Evolutionary conservation across 2,797 vertebrate genomes (phyloP), one percentile per base, ranked within the genome.

Genomic region (Anisognathus igniventris): DNA sequence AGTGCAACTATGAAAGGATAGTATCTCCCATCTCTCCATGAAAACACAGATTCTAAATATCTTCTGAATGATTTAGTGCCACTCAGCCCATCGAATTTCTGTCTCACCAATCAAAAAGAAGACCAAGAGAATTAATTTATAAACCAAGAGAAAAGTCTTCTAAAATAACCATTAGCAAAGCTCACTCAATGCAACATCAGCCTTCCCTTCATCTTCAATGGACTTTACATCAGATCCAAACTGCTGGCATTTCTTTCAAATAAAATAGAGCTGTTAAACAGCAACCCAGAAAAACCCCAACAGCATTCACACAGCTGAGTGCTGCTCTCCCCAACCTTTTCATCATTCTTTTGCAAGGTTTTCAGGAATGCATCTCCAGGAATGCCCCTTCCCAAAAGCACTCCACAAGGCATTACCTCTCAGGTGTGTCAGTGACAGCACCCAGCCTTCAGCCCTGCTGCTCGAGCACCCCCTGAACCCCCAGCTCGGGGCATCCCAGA

Each of bases 61-160:
- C 79, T 93, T 73, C 62, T 84, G 51, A 93, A 88, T 73, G 62
- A 90, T 92, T 95, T 84, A 84, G 28, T 92, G 70, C 33, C 62
- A 78, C 47, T 88, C 65, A 88, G 37, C 35, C 50, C 47, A 81
- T 84, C 0, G 5, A 66, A 64, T 66, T 90, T 68, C 86, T 86
- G 28, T 61, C 66, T 78, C n/a, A 30, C 30, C 51, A 93, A 95
- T 82, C 94, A 78, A 50, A 88, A 94, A 66, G n/a, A 78, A 91
- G 82, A 61, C 30, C 27, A 44, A 75, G 50, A 42, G 33, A 84
- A 89, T 74, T 86, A 72, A 91, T 85, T 83, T 91, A 91, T 73
- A 74, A 88, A 90, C 14, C 24, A 57, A 44, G 14, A 65, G 7
- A 51, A 68, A 44, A 53, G 12, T 12, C 11, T 33, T 71, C 44